Evolutionary conservation across 2,888 invertebrate species (phyloP).

Genomic region (Oxycera nigricornis): DNA sequence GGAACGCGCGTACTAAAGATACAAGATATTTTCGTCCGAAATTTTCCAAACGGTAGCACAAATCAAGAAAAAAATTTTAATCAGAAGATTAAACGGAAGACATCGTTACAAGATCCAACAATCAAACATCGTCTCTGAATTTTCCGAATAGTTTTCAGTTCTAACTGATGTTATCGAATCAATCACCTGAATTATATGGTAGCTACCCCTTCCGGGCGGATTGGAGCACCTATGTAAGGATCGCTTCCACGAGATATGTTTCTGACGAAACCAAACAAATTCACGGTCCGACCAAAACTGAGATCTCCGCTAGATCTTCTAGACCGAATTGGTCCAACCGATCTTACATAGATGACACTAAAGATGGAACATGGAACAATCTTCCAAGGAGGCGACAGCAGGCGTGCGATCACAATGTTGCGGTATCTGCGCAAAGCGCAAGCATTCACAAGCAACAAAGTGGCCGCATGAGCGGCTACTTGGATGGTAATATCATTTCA

Average conservation of each 20-base stretch:
- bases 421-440: slow-evolving; percentile 20
- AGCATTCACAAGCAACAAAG: neutral
- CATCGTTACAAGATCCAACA: neutral
- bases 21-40: slow-evolving; percentile 23
- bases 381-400: slow-evolving; percentile 17
- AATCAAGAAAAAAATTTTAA: slow-evolving; percentile 7
- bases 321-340: slow-evolving; percentile 39
- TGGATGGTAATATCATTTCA: neutral
- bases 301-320: slow-evolving; percentile 26
- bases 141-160: neutral
- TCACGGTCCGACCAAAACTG: slow-evolving; percentile 42
- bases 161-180: neutral
- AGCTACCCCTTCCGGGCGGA: neutral
- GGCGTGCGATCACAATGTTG: neutral
- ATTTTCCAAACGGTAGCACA: neutral
- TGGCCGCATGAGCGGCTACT: neutral
- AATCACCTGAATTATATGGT: neutral
- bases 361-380: neutral
- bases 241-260: neutral
- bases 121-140: neutral
- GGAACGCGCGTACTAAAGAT: neutral
- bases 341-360: slow-evolving; percentile 29
- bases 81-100: neutral
- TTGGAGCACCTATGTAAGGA: neutral
- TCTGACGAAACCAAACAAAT: slow-evolving; percentile 31